Percentiles rank a stretch among this genome's conserved stretches.
phyloP scores from a whole-genome alignment of 2,113 vertebrate species.

The Nesoenas mayeri region DNA sequence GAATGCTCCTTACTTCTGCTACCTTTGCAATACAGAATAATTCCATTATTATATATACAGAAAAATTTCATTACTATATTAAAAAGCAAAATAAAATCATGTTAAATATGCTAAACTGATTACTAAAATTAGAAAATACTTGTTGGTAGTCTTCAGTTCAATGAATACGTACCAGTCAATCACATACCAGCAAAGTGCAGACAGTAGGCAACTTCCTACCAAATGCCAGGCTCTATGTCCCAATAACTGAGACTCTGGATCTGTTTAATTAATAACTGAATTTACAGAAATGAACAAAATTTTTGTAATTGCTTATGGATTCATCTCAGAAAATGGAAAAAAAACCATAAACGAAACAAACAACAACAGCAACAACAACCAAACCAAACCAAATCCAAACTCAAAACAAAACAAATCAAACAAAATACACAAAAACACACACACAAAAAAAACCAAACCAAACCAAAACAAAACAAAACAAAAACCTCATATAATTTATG shows the following conservation, averaged over 20 bases:
- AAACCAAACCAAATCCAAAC: too few species aligned
- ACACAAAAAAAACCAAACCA: too few species aligned
- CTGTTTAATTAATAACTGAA: background rate
- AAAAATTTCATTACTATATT: background rate
- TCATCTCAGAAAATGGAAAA: background rate
- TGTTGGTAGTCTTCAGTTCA: background rate
- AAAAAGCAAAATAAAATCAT: background rate
- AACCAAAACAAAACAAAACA: background rate
- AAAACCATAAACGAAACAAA: accelerated
- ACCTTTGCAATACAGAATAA: background rate
- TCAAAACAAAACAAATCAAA: too few species aligned
- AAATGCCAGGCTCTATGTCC: background rate
- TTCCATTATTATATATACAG: background rate
- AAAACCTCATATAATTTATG: background rate
- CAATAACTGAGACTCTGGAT: background rate
- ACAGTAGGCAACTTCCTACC: background rate
- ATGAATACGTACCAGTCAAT: background rate
- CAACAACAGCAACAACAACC: background rate
- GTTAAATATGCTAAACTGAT: background rate
- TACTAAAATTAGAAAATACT: background rate
- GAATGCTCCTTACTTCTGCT: background rate
- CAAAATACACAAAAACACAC: too few species aligned
- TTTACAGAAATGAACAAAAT: background rate
- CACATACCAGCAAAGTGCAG: background rate
- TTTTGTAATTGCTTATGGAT: background rate